Evolutionary conservation across 2,797 vertebrate species (phyloP), one percentile per base, ranked within the genome.

Genomic region (Chaunax sp.): DNA sequence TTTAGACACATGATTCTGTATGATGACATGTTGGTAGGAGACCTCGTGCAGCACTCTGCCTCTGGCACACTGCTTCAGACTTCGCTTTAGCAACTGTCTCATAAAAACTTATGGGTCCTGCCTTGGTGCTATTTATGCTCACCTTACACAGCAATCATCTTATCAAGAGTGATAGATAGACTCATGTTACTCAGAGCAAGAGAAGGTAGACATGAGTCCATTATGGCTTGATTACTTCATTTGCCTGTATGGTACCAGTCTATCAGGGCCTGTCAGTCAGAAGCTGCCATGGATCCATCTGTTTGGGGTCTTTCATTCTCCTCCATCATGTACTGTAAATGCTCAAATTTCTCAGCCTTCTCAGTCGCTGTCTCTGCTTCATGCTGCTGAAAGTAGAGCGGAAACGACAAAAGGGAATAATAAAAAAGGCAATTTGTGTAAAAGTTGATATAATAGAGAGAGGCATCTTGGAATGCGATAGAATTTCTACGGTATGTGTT

Each of bases 191-290:
- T 79, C 77, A 85, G 64, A 43, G 26, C 63, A 30, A 57, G 66
- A 69, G 67, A 30, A 71, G 59, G 63, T 57, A 25, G 35, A 78
- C 59, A 12, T 28, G 40, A 56, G 46, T 64, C 79, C 51, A 50
- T 77, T 60, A 76, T 43, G 53, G 64, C 70, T 73, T 83, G 69
- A 85, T 87, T 85, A 67, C 72, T 76, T 80, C 37, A 77, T 86
- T 87, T 84, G 33, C 73, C 57, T 85, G 61, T 51, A 5, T 52
- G 65, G 72, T 69, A 57, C 8, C 40, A 37, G 35, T 47, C 78
- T 63, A 84, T 90, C 82, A 83, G 51, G 26, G 47, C 26, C 82
- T 71, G 88, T 80, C 88, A 83, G 12, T 89, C 89, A 84, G 20
- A 49, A 15, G 12, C 26, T 2, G 13, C 22, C 3, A 1, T 23